Base-by-base conservation (phyloP, 2,113 vertebrate species). In the Caranx ignobilis region DNA sequence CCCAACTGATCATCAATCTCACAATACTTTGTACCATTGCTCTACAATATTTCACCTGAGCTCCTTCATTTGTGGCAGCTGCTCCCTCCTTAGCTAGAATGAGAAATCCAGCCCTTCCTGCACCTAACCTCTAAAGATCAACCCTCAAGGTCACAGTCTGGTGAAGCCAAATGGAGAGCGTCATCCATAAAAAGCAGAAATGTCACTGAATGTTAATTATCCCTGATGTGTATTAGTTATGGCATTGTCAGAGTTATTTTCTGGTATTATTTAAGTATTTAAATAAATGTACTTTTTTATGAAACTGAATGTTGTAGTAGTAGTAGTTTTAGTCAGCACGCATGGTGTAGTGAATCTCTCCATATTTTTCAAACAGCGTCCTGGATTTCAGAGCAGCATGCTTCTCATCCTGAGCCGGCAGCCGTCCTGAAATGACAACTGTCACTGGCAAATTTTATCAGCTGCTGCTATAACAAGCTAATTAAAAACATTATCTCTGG, bases 1-100 rank as follows among this genome's bases (percentile, higher is more conserved):
- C 31, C 41, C 7, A 47, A 60, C 57, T 4, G 79, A 72, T 48
- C 52, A 82, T 87, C 70, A 81, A 65, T 83, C 71, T 74, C 62
- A 3, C 76, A 31, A 37, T n/a, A 41, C 63, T 77, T 72, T 70
- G 54, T 57, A 21, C 21, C 16, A 35, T 82, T 35, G 21, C 32
- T 43, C 34, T 10, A 26, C 70, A 45, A 47, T 82, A 56, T 8
- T 56, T 76, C 73, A 77, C 43, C 59, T 39, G 37, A 79, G 32
- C 34, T 55, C 43, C 43, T 77, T 19, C 35, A 31, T 21, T 62
- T 62, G 32, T 65, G 70, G 71, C 63, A 81, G 48, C 83, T 59
- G 67, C 70, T 80, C 50, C 54, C 39, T 64, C 5, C 60, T 71
- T 13, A 4, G 35, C 6, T 35, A n/a, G 55, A 66, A 16, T 34